These are phyloP conservation scores for Prunella himalayana DNA, from an alignment of 2,113 vertebrate species.

Conservation along the genomic window DNA sequence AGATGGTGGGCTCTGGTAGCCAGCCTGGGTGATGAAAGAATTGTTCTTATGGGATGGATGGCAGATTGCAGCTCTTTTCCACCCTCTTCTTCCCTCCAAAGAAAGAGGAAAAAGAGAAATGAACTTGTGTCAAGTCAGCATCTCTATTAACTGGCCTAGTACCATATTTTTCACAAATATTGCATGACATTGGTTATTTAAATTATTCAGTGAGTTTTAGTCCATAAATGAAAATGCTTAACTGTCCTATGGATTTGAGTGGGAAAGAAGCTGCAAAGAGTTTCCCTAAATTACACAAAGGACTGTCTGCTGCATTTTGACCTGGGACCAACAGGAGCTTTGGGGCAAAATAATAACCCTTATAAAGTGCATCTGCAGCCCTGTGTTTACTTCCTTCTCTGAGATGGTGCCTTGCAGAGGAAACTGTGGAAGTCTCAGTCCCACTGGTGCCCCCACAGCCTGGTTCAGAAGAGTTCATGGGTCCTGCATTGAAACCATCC, in stretches of 20 bases:
- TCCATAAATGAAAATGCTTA: neutral
- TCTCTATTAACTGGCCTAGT: neutral
- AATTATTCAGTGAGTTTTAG: neutral
- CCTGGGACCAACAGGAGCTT: neutral
- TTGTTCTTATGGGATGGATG: neutral
- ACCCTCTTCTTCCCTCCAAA: fast-evolving
- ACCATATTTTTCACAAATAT: neutral
- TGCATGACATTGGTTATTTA: neutral
- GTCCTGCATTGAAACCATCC: neutral
- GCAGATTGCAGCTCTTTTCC: neutral
- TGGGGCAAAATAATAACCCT: neutral
- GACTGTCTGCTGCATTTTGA: neutral
- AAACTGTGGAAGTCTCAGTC: neutral
- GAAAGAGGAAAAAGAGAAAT: neutral
- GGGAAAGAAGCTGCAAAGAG: neutral
- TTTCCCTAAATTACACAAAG: neutral
- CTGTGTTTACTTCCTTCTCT: neutral
- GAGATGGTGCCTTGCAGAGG: neutral
- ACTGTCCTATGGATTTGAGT: neutral
- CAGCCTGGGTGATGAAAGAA: neutral
- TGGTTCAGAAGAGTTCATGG: neutral
- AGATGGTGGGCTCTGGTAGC: neutral
- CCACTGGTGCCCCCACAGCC: neutral
- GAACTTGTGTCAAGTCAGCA: neutral
- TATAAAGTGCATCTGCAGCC: neutral